Evolutionary conservation across 2,797 vertebrate species (phyloP).

Genomic region (Molossus molossus): DNA sequence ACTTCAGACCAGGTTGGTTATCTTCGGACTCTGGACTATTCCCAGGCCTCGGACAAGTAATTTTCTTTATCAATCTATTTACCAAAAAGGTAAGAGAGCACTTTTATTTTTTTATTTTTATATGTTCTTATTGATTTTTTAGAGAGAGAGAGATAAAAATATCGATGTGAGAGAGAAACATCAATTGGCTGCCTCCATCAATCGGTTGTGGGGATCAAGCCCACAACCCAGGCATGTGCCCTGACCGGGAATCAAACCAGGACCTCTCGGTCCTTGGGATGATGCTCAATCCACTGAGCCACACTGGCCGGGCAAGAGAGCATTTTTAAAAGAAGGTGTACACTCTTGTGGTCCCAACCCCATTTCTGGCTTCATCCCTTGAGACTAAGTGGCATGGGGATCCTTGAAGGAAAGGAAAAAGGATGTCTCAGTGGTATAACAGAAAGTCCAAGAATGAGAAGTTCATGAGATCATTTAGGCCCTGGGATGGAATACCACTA

Average conservation of each 20-base stretch:
- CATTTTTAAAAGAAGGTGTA: neutral
- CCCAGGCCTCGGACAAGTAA: neutral
- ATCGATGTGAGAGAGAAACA: too few species aligned
- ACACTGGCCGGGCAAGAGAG: neutral
- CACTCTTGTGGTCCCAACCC: neutral
- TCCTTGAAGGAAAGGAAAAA: neutral
- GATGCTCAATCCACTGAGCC: too few species aligned
- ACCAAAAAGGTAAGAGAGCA: neutral
- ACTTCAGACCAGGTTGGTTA: neutral
- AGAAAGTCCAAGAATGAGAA: neutral
- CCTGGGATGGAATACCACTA: neutral
- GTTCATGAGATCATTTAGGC: neutral
- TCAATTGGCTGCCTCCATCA: too few species aligned
- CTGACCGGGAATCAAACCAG: too few species aligned
- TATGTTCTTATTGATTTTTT: too few species aligned
- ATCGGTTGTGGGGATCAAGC: too few species aligned
- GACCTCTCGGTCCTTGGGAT: too few species aligned
- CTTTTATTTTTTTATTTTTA: neutral
- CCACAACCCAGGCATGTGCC: too few species aligned
- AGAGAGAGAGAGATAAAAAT: too few species aligned
- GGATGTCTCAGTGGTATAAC: neutral
- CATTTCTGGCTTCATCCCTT: neutral
- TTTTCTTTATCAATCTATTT: slow-evolving; percentile 27
- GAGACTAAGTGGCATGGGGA: neutral
- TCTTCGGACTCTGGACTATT: neutral